Conservation (phyloP, 2,888 invertebrate genomes). For the Drosophila subquinaria region DNA sequence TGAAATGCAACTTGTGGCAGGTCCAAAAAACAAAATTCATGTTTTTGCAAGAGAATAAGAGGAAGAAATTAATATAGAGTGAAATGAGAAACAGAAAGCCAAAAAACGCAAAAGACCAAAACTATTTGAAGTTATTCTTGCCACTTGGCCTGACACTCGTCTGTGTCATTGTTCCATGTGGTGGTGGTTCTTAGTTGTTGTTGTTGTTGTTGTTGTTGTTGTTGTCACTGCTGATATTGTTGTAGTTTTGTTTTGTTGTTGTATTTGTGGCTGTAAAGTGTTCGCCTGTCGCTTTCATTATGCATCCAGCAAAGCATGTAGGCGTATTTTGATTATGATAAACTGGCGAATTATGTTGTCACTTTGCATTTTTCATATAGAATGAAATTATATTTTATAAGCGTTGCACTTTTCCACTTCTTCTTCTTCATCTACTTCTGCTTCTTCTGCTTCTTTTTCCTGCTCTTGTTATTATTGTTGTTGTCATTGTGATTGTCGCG, state of each 20-base stretch:
- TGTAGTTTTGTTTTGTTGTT: conserved; percentile 42
- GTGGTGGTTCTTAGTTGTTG: conserved; percentile 38
- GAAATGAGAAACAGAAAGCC: conserved; percentile 22
- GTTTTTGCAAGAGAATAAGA: conserved; percentile 38
- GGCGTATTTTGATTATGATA: conserved; percentile 83
- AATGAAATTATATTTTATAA: conserved; percentile 82
- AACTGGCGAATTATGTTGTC: conserved; percentile 85
- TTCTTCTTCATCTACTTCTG: conserved; percentile 3
- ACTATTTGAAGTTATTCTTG: conserved; percentile 82
- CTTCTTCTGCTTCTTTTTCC: conserved; percentile 15
- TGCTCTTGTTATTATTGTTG: conserved; percentile 32
- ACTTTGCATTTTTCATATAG: conserved; percentile 83
- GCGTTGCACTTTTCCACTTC: conserved; percentile 52
- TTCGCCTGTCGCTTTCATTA: conserved; percentile 78
- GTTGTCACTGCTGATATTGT: conserved; percentile 19
- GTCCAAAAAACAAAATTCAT: conserved; percentile 57
- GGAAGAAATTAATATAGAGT: conserved; percentile 15
- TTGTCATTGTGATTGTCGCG: conserved; percentile 59
- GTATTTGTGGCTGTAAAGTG: conserved; percentile 74
- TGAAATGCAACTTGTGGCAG: conserved; percentile 50
- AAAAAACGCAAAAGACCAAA: conserved; percentile 32
- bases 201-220: conserved; percentile 34
- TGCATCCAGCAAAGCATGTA: conserved; percentile 72
- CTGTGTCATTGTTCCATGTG: conserved; percentile 78
- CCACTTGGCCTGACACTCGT: conserved; percentile 80